A percentile compares a stretch with the other conserved stretches of the same genome.
phyloP scores from a whole-genome alignment of 2,113 vertebrate species.

The Campylorhamphus procurvoides region DNA sequence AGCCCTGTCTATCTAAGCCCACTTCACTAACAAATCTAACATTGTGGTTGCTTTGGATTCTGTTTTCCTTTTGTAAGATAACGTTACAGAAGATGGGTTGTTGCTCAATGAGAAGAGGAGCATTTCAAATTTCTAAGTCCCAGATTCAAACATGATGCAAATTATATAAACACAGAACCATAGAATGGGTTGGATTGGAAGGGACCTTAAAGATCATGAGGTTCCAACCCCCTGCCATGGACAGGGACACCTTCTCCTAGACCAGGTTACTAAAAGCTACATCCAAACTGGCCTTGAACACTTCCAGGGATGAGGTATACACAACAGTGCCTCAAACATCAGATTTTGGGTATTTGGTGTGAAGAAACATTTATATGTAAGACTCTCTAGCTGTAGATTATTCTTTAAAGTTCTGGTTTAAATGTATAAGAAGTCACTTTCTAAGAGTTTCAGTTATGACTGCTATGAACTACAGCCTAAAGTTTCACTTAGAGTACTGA shows the following conservation, averaged over 20 bases:
- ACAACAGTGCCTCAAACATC: neutral
- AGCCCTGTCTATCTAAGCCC: neutral
- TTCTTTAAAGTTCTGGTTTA: neutral
- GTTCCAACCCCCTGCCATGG: neutral
- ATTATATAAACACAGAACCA: neutral
- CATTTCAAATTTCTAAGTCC: neutral
- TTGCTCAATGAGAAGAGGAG: neutral
- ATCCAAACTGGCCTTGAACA: neutral
- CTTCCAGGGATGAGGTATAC: neutral
- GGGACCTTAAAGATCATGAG: neutral
- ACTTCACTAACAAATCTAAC: neutral
- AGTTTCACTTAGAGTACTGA: neutral
- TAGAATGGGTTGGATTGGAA: neutral
- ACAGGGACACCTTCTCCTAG: neutral
- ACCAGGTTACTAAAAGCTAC: neutral
- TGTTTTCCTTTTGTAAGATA: neutral
- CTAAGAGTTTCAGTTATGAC: neutral
- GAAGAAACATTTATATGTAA: neutral
- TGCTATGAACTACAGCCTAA: neutral
- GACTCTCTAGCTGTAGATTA: neutral
- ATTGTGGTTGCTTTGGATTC: accelerated
- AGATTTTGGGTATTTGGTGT: neutral
- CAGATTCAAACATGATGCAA: neutral
- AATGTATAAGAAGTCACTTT: neutral
- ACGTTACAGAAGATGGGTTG: neutral